Conservation (phyloP, 2,888 invertebrate species). For the Pristionchus japonicus region DNA sequence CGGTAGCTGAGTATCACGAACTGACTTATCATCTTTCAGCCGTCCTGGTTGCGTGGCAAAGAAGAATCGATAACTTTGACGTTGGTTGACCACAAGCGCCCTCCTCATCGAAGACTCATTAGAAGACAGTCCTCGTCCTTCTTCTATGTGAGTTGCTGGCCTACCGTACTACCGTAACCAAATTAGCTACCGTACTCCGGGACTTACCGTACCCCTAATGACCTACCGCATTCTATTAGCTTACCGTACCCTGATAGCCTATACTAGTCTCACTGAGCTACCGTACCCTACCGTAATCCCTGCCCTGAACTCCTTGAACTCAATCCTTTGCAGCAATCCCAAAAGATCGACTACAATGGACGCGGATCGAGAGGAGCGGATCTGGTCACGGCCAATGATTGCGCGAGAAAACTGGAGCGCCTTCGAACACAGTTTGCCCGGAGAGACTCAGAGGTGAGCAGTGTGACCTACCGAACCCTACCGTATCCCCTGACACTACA, state of each 20-base stretch:
- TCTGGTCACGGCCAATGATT: conserved; percentile 43
- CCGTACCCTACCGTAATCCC: too few relatives aligned
- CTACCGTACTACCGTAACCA: too few relatives aligned
- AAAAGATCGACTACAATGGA: neutral
- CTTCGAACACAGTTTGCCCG: neutral
- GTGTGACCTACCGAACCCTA: neutral
- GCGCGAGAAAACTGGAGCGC: conserved; percentile 37
- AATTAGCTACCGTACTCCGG: too few relatives aligned
- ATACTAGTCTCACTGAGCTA: neutral
- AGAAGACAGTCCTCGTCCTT: neutral
- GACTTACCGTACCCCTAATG: too few relatives aligned
- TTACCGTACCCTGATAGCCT: neutral
- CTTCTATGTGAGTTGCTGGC: neutral
- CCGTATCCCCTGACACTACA: neutral
- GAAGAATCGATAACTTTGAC: neutral
- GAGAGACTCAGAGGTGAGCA: conserved; percentile 34
- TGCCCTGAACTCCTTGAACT: too few relatives aligned
- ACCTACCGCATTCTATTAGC: too few relatives aligned
- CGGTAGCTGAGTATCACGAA: neutral
- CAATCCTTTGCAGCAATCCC: neutral
- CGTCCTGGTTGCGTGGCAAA: conserved; percentile 35
- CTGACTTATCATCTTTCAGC: conserved; percentile 7
- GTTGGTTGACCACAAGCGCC: neutral
- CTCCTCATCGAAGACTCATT: neutral
- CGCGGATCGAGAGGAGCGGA: neutral